phyloP scores from a whole-genome alignment of 2,888 invertebrate species.

The Athalia cordata region DNA sequence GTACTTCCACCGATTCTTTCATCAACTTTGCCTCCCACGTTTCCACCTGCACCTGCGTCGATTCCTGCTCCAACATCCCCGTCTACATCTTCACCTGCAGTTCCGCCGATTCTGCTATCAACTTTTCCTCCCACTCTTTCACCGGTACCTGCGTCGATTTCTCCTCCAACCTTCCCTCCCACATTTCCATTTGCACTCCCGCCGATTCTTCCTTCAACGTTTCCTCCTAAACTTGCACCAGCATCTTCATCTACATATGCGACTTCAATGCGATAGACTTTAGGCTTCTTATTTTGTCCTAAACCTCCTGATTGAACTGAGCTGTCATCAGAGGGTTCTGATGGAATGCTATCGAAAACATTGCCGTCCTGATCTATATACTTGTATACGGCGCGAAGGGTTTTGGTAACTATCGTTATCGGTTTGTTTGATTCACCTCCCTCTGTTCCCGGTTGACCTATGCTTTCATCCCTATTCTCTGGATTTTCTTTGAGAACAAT shows the following conservation, averaged over 20 bases:
- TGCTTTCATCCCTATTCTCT: no score
- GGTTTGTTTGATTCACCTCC: no score
- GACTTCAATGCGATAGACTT: no score
- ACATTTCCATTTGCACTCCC: slow-evolving; percentile 18
- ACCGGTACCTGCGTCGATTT: not conserved
- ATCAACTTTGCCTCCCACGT: slow-evolving; percentile 28
- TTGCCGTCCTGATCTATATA: no score
- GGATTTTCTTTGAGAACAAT: no score
- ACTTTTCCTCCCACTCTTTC: slow-evolving; percentile 11
- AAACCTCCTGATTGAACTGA: not conserved
- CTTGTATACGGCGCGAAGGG: no score
- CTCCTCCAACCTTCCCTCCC: slow-evolving; percentile 7
- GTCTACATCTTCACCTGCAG: slow-evolving; percentile 5
- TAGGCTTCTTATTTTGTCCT: not conserved
- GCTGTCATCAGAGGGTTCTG: not conserved
- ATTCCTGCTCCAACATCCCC: not conserved
- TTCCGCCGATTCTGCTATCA: slow-evolving; percentile 10
- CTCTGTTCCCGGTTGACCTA: no score
- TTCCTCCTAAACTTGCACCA: slow-evolving; percentile 15
- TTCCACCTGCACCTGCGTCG: not conserved
- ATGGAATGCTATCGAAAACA: no score
- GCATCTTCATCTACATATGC: slow-evolving; percentile 1
- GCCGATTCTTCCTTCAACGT: not conserved
- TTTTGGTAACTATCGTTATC: no score
- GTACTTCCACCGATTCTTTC: not conserved